Evolutionary conservation across 2,888 invertebrate genomes (phyloP).

Genomic region (Loripinus fragilis): DNA sequence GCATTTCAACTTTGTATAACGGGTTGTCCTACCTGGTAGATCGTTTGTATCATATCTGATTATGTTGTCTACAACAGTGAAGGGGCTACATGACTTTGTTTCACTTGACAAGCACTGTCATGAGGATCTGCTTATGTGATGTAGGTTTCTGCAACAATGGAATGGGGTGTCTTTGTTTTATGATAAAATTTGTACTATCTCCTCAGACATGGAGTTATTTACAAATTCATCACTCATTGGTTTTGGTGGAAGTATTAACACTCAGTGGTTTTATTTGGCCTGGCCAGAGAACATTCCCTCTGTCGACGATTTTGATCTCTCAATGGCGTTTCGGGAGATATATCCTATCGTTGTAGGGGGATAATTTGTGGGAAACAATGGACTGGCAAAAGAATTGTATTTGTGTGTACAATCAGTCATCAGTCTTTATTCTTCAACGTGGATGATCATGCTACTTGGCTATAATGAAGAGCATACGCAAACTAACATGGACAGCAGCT

Average conservation of each 20-base stretch:
- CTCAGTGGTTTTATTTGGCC: constrained; percentile 11
- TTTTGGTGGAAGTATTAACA: not conserved
- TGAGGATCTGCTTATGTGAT: no score
- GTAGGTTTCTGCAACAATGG: no score
- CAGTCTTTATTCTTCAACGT: not conserved
- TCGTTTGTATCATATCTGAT: no score
- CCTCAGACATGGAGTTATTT: constrained; percentile 11
- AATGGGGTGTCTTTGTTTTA: constrained; percentile 25
- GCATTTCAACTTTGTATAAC: no score
- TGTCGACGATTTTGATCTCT: no score
- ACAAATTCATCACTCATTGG: constrained; percentile 24
- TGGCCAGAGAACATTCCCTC: no score
- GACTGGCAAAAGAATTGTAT: not conserved
- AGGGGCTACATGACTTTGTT: no score
- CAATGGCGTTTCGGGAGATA: not conserved
- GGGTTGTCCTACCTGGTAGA: no score
- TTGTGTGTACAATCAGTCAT: no score
- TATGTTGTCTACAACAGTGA: no score
- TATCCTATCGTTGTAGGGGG: not conserved
- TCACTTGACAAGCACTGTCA: no score
- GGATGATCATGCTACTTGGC: not conserved
- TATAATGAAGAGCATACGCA: not conserved
- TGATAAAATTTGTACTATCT: not conserved
- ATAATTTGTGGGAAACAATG: not conserved
- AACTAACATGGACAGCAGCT: constrained; percentile 13